phyloP scores from a whole-genome alignment of 2,888 invertebrate genomes.

The Rhaphigaster nebulosa region DNA sequence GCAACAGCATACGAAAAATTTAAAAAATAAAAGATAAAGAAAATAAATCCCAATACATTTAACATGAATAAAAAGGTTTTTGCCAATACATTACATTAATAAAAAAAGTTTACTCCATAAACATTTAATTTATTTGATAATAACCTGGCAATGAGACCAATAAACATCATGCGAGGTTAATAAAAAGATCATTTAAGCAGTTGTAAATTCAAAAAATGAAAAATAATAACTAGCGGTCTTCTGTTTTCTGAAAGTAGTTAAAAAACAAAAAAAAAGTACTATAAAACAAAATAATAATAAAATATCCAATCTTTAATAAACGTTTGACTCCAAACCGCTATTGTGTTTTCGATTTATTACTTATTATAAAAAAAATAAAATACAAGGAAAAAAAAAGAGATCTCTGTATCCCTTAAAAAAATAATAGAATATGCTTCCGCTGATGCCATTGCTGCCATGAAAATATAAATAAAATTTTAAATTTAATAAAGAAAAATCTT shows the following conservation, averaged over 20 bases:
- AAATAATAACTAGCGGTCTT: background rate
- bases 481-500: background rate
- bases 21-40: too few species aligned
- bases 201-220: too few species aligned
- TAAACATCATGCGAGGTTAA: background rate
- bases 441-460: background rate
- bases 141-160: background rate
- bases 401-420: background rate
- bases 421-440: background rate
- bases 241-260: too few species aligned
- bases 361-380: background rate
- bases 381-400: background rate
- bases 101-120: too few species aligned
- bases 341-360: background rate
- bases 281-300: background rate
- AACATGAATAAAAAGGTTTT: too few species aligned
- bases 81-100: too few species aligned
- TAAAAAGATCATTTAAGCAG: background rate
- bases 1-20: too few species aligned
- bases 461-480: background rate
- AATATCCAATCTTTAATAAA: background rate
- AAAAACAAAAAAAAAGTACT: background rate
- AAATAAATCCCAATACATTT: too few species aligned
- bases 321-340: too few species aligned
- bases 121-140: too few species aligned